Percentiles rank a stretch among this genome's conserved stretches.
Conservation (phyloP, 2,888 invertebrate genomes). For the Hypolimnas misippus region DNA sequence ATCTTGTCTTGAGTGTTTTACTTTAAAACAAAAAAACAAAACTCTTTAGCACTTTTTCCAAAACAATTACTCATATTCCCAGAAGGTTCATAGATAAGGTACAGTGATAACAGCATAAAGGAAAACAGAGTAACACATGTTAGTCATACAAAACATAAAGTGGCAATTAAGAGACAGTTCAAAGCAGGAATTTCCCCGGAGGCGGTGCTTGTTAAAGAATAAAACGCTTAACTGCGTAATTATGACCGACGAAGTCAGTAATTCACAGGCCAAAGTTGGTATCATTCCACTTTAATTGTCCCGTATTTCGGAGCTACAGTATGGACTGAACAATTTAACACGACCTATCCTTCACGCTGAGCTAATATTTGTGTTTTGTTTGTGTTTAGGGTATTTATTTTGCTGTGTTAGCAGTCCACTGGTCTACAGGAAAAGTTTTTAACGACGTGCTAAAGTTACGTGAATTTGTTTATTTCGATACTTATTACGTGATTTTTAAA, state of each 20-base stretch:
- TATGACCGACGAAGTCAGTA: conserved; percentile 19
- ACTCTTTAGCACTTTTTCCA: not conserved
- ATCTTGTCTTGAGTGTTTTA: conserved; percentile 1
- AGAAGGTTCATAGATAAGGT: no score
- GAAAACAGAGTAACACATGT: conserved; percentile 3
- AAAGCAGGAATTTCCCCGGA: conserved; percentile 31
- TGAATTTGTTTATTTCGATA: not conserved
- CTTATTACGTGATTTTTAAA: not conserved
- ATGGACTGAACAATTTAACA: conserved; percentile 5
- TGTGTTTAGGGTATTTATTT: not conserved
- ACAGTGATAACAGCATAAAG: not conserved
- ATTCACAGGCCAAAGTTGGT: conserved; percentile 14
- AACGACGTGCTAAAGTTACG: not conserved
- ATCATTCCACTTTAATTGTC: conserved; percentile 20
- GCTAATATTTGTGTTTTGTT: conserved; percentile 1
- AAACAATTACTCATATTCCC: no score
- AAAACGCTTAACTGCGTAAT: conserved; percentile 22
- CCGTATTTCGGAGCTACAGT: conserved; percentile 5
- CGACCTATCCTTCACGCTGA: not conserved
- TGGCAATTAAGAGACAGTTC: conserved; percentile 27
- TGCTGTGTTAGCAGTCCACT: no score
- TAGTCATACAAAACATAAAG: conserved; percentile 23
- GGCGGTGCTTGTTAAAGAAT: conserved; percentile 31
- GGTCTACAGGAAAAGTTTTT: not conserved
- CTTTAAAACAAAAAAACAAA: not conserved